Evolutionary conservation across 2,797 vertebrate genomes (phyloP), one percentile per base, ranked within the genome.

Genomic region (Thamnophis elegans): DNA sequence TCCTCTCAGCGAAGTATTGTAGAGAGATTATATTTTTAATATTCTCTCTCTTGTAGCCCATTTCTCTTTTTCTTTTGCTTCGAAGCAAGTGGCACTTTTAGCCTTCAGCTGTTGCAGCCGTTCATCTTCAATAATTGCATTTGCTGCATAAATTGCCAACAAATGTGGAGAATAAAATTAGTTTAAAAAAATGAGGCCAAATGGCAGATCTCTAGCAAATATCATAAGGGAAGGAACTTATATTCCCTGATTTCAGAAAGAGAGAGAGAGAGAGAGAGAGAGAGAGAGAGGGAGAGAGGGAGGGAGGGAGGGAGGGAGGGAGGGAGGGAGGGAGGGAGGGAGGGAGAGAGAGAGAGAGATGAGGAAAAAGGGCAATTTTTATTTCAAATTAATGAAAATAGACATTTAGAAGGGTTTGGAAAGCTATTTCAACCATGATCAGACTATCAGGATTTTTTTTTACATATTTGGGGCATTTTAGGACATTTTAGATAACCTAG

Each of bases 81-180:
- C 95, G 94, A 89, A 97, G 96, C 94, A 97, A 97, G 96, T 96
- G 96, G 97, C 96, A 96, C 96, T 97, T 94, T 53, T 95, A 96
- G 97, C 97, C 97, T 93, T 97, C 95, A 97, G 97, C 97, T 95
- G 95, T 94, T 92, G 95, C 96, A 96, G 95, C 94, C 96, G 92
- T 94, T 98, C 97, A 95, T 96, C 96, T 97, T 93, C 96, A 96
- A 94, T 97, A 97, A 97, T 96, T 97, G 96, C 96, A 92, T 96
- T 97, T 94, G 89, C 95, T 96, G 97, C 96, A 97, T 96, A 97
- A 96, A 97, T 94, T 97, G 97, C 95, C 92, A 32, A 95, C 94
- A 90, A 93, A 97, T 92, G 90, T 26, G 91, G 96, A 96, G 97
- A 97, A 97, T 96, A 96, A 97, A 98, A 97, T 97, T 96, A 97